Base-by-base conservation (phyloP, 1,140 invertebrate species). In the Ladona fulva region DNA sequence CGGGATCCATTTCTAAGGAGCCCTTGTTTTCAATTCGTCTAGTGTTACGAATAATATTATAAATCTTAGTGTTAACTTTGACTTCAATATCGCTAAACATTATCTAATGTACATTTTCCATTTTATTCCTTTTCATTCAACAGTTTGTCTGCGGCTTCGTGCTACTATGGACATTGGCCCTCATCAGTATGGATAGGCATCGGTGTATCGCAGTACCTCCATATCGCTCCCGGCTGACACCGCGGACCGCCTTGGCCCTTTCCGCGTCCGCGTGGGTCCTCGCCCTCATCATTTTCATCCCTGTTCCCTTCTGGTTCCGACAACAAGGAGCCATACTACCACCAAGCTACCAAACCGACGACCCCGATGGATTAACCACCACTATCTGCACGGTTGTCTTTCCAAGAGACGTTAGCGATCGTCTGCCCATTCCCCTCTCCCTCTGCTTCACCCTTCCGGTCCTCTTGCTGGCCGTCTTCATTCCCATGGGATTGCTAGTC, bases 131-230 rank as follows among this genome's bases (percentile, higher is more conserved):
- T 66, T 22, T 66, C 52, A 16, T 66, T 66, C 3, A 6, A 66
- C 85, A 90, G 89, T 88, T 89, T 77, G 88, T 89, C 0, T 89
- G 89, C 78, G 89, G 88, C 12, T 88, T 89, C 75, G 88, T 89
- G 12, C 83, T 90, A 6, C 84, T 90, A 11, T 90, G 89, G 89
- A 89, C 89, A 3, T 81, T 90, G 42, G 88, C 88, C 5, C 82
- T 89, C 24, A 89, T 90, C 82, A 88, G 87, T 74, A 87, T 89
- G 82, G 89, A 89, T 81, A 83, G 89, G 42, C 85, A 89, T 79
- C 84, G 86, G 37, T 90, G 89, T 81, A 85, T 90, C 74, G 87
- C 87, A 3, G 84, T 88, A 25, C 86, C 88, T 25, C 88, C 88
- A 16, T 89, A 89, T 80, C 85, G 88, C 77, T 88, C 88, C 24